Evolutionary conservation across 1,140 invertebrate genomes (phyloP), one percentile per base, ranked within the genome.

Genomic region (Acromyrmex heyeri): DNA sequence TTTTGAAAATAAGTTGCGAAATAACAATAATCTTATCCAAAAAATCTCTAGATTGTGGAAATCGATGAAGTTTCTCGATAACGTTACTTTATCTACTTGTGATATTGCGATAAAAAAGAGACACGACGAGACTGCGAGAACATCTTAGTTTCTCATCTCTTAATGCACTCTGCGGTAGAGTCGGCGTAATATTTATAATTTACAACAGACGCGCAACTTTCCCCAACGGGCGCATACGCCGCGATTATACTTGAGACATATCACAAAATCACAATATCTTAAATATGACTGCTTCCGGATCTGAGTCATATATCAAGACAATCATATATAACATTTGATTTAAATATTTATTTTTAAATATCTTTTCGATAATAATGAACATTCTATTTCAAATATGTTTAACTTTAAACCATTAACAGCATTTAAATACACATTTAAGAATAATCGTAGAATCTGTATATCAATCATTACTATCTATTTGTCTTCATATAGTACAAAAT

Each of bases 31-130:
- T 21, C 5, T 34, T 75, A 38, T 57, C 6, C 12, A 8, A 76
- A 61, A 24, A 21, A 21, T 16, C 24, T 30, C 14, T 44, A 48
- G n/a, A 30, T 64, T 62, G 69, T 53, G 61, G 10, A 27, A 48
- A 61, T 59, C 21, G 76, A 90, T 44, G 8, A 44, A 44, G 38
- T 88, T 73, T 81, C 69, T 78, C 73, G 70, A 86, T 81, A 89
- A 88, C 57, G 21, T 50, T 70, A 44, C 16, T 48, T 65, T 34
- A 14, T 55, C 50, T 34, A n/a, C 44, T 21, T 18, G 12, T 24
- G 0, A 57, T 34, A 89, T 88, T 77, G 77, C 61, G 85, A 86
- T 89, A 89, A 64, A 85, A 77, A 48, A 48, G n/a, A 62, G 14
- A 75, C 78, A 70, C 53, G 34, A n/a, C 14, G 48, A 16, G 30